Percentiles rank a stretch among this genome's conserved stretches.
Evolutionary conservation across 2,113 vertebrate species (phyloP).

Genomic region (Monopterus albus): DNA sequence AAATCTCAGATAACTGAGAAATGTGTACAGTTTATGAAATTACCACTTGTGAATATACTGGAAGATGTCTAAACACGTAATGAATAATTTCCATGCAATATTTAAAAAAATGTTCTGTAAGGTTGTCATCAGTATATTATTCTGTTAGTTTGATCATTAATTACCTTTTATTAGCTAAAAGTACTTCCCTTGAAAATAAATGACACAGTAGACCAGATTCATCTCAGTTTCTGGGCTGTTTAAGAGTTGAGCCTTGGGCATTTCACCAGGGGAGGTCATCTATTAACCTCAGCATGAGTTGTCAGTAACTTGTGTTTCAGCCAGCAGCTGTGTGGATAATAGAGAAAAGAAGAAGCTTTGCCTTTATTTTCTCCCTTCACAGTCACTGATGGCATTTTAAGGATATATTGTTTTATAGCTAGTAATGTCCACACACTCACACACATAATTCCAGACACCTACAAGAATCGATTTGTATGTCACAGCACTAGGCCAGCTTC

Average conservation of each 20-base stretch:
- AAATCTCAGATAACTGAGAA: too few relatives aligned
- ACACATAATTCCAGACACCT: slow-evolving; percentile 13
- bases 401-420: slow-evolving; percentile 2
- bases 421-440: slow-evolving; percentile 9
- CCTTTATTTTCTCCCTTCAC: slow-evolving; percentile 1
- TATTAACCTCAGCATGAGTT: background rate
- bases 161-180: too few relatives aligned
- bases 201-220: too few relatives aligned
- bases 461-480: slow-evolving; percentile 58
- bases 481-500: slow-evolving; percentile 41
- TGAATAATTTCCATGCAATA: too few relatives aligned
- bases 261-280: background rate
- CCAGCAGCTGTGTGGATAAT: background rate
- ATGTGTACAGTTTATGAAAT: too few relatives aligned
- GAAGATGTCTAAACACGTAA: too few relatives aligned
- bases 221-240: too few relatives aligned
- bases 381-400: slow-evolving; percentile 24
- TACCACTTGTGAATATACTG: too few relatives aligned
- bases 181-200: too few relatives aligned
- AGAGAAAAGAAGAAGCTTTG: background rate
- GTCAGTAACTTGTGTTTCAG: background rate
- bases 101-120: too few relatives aligned
- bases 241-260: background rate
- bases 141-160: too few relatives aligned
- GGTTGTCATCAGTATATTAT: too few relatives aligned